These are phyloP conservation scores for Schmidtea mediterranea DNA, from an alignment of 1,140 invertebrate species.

Conservation along the genomic window DNA sequence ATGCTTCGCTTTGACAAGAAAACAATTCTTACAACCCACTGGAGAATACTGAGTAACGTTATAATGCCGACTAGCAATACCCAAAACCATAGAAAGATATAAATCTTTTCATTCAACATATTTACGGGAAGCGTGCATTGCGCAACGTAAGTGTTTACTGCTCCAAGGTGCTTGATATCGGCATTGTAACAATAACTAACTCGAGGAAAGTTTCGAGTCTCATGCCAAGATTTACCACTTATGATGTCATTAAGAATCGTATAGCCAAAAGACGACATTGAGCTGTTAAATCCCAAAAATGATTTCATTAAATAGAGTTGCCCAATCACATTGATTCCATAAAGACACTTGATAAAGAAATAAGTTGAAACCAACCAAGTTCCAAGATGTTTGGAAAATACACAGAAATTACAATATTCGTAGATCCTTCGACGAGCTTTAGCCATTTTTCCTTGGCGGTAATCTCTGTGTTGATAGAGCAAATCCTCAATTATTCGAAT, in stretches of 20 bases:
- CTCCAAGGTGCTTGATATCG: not conserved
- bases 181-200: not conserved
- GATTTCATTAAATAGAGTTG: constrained; percentile 2
- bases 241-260: not conserved
- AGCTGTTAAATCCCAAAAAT: constrained; percentile 2
- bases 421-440: not conserved
- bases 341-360: constrained; percentile 2
- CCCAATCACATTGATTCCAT: not conserved
- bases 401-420: not conserved
- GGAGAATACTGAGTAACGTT: not conserved
- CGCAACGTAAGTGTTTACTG: not conserved
- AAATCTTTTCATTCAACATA: constrained; percentile 6
- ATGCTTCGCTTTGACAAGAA: not conserved
- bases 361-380: constrained; percentile 1
- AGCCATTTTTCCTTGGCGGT: not conserved
- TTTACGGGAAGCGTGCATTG: constrained; percentile 3
- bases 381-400: not conserved
- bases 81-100: constrained; percentile 6
- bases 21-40: not conserved
- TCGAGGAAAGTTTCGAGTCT: not conserved
- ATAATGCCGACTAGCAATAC: not conserved
- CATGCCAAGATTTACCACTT: not conserved
- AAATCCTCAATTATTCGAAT: not conserved
- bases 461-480: constrained; percentile 3
- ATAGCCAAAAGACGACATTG: not conserved